Evolutionary conservation across 37 sponge, comb jelly and placozoan species (phyloP).

Genomic region (Dysidea cf. avara): DNA sequence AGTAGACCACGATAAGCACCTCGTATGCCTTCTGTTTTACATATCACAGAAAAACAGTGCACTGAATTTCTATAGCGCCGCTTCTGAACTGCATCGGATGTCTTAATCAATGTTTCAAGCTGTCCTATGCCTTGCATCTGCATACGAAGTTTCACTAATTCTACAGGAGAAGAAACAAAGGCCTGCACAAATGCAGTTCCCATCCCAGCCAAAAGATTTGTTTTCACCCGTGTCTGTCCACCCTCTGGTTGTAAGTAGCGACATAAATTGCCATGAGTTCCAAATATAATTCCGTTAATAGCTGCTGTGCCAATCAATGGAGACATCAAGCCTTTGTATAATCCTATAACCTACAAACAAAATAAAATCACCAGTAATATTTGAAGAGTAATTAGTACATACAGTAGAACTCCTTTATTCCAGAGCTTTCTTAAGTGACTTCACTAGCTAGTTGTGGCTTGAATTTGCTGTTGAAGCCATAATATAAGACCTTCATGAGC

Average conservation of each 20-base stretch:
- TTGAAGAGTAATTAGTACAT: too few relatives aligned
- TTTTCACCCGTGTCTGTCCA: neutral
- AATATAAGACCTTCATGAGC: too few relatives aligned
- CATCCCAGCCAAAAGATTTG: conserved; percentile 49
- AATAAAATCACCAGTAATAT: neutral
- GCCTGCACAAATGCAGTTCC: conserved; percentile 58
- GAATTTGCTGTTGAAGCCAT: too few relatives aligned
- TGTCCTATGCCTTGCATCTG: conserved; percentile 53
- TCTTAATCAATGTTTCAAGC: neutral
- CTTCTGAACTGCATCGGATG: neutral
- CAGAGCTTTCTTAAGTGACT: too few relatives aligned
- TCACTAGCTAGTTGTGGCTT: too few relatives aligned
- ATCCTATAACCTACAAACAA: conserved; percentile 34
- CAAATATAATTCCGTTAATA: conserved; percentile 60
- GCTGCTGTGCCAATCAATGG: conserved; percentile 55
- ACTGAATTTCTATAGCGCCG: conserved; percentile 21
- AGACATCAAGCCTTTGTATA: conserved; percentile 57
- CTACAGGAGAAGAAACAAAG: conserved; percentile 40
- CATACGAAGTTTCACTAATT: conserved; percentile 62
- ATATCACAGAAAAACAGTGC: conserved; percentile 15
- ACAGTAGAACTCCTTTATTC: neutral
- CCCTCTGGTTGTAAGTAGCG: conserved; percentile 8
- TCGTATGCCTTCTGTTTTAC: neutral
- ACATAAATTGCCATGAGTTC: conserved; percentile 28
- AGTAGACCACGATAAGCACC: conserved; percentile 68